Base-by-base conservation (phyloP, 2,113 vertebrate species). In the Semicossyphus pulcher region DNA sequence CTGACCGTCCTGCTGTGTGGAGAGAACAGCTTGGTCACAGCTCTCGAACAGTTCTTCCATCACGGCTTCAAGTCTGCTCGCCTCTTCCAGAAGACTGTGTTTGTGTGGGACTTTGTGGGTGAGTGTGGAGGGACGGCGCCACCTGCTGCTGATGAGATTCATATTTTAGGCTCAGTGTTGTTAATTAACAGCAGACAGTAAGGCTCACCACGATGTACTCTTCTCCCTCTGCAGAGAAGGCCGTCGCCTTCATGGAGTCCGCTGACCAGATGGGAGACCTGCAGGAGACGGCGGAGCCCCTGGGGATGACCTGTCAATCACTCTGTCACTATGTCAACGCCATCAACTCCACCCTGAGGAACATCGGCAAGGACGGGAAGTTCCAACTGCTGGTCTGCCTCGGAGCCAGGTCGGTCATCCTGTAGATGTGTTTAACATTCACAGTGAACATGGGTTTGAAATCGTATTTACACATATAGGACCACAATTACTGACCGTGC, bases 81-180 rank as follows among this genome's bases (percentile, higher is more conserved):
- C 3, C 95, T 99, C 73, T 99, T 99, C 85, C 97, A 99, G 88
- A 99, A 97, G 89, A 96, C 94, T 0, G 88, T 98, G 83, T 99
- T 99, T 85, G 93, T 99, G 79, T 99, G 97, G 97, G 96, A 98
- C 89, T 98, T 99, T 78, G 94, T 97, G 89, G 97, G 97, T 97
- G 90, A 97, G 88, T 79, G 57, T 47, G 44, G 36, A 31, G 56
- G 47, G 7, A 16, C 53, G 5, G 31, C 32, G 3, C 34, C 58
- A 26, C 18, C 77, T 77, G 23, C 51, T 75, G 59, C 11, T 28
- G 2, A 8, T 0, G 3, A 21, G 8, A 20, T 48, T n/a, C n/a
- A n/a, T n/a, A n/a, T n/a, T n/a, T n/a, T n/a, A n/a, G 9, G 16
- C 26, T 20, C 9, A n/a, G 28, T 28, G 52, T 15, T 37, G 2